Conservation (phyloP, 2,888 invertebrate genomes). For the Busseola fusca region DNA sequence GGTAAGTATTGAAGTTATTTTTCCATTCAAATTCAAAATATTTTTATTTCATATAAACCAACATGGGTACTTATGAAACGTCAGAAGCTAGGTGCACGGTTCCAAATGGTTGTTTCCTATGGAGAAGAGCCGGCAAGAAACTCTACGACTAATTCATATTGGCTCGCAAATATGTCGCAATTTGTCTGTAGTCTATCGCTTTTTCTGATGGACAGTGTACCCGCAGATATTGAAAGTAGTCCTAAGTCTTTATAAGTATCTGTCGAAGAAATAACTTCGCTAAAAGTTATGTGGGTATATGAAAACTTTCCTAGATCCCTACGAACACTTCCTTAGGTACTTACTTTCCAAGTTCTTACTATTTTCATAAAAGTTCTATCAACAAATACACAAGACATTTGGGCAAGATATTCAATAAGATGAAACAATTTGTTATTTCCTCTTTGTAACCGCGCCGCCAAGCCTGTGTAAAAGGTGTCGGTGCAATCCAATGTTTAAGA, state of each 20-base stretch:
- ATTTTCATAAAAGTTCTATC: constrained; percentile 12
- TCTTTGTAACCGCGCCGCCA: constrained; percentile 32
- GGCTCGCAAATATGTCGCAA: no score
- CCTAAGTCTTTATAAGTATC: background rate
- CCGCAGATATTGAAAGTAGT: background rate
- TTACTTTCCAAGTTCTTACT: background rate
- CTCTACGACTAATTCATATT: no score
- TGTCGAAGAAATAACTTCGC: background rate
- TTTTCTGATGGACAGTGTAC: background rate
- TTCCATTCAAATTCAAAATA: no score
- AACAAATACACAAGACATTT: constrained; percentile 30
- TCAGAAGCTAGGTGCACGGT: no score
- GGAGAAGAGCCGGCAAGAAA: no score
- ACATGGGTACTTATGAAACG: no score
- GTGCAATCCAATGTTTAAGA: constrained; percentile 42
- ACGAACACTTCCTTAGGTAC: background rate
- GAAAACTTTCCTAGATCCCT: background rate
- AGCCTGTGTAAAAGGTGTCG: constrained; percentile 53
- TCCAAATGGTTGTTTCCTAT: no score
- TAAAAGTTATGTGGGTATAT: constrained; percentile 3
- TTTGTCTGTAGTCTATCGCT: no score
- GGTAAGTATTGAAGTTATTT: no score
- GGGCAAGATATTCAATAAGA: constrained; percentile 50
- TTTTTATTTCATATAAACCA: no score
- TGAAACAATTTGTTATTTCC: constrained; percentile 59